Evolutionary conservation across 2,888 invertebrate genomes (phyloP), one percentile per base, ranked within the genome.

Genomic region (Lasioglossum marginatum): DNA sequence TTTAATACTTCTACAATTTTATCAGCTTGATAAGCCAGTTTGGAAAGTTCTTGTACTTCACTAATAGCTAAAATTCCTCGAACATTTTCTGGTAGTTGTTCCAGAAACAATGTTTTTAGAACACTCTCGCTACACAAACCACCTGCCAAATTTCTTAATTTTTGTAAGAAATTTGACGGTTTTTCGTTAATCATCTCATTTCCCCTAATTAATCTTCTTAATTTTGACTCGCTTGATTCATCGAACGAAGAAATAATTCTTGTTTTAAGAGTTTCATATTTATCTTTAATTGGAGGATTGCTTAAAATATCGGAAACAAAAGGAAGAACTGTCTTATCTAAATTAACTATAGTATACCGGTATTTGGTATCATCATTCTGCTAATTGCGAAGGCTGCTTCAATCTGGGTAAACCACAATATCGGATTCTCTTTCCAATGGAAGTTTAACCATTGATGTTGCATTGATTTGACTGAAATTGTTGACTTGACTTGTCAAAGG

Each of bases 381-480:
- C 37, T 8, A 0, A 72, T 1, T 0, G 19, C 31, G 10, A 79
- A 79, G 6, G 71, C 8, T 4, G 45, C 60, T 12, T 79, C 79
- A 4, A 79, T 60, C 8, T 79, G 45, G 4, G 23, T 31, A 16
- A 79, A 72, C 79, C 79, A 79, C 1, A 72, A 8, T 0, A 4
- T 1, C 0, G 79, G 79, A 19, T 79, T 48, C 14, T 72, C 23
- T 43, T 79, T 72, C 71, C 79, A 79, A 40, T 8, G 72, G 79
- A 4, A 79, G 48, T 77, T 83, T 80, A 1, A 40, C 12, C 0
- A 63, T 14, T 4, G 63, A 4, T 19, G 76, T 12, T 1, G 31
- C 76, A 4, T 34, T 75, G 10, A 75, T 27, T 60, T 60, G 23
- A 48, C 48, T 48, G 19, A 3, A 5, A 48, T 48, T 0, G 45